Evolutionary conservation across 37 sponge, comb jelly and placozoan genomes (phyloP), one percentile per base, ranked within the genome.

Genomic region (Geodia barretti): DNA sequence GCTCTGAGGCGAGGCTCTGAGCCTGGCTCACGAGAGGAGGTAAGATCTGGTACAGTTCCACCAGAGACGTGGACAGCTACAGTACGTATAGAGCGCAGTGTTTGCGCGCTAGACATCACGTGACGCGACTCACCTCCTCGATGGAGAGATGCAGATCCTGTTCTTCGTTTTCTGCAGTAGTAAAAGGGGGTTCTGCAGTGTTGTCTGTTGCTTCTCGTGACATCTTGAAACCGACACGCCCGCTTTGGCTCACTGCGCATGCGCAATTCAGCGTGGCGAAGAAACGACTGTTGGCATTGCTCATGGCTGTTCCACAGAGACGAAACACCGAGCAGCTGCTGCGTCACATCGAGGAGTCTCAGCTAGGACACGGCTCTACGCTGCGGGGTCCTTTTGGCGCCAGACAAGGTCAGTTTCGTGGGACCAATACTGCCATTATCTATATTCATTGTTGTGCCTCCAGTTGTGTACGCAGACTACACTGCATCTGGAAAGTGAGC

Each of bases 401-500:
- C 7, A 81, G 79, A 68, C 86, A 58, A 87, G 84, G 94, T 93
- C 26, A 8, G 21, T 33, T 32, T 2, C 4, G 40, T 21, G 0
- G 33, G 40, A 76, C 35, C 62, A 58, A 28, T 62, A 23, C 28
- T 23, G 24, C 3, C 40, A 39, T 78, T 7, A 47, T 14, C 14
- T 23, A 73, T 41, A 8, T 73, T 43, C 47, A 43, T 65, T 65
- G 17, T 1, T 62, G 2, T 64, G 41, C 43, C 23, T 24, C n/a
- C 72, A 93, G 94, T 93, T 29, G 82, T 93, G 58, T 96, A 96
- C 47, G 68, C 92, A 26, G 97, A 96, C 83, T 96, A 91, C 75
- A 93, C 93, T 23, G 97, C 97, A 0, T 96, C 97, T 42, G 97
- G 94, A 34, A 84, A 81, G 95, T 94, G 63, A 83, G n/a, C n/a